phyloP scores from a whole-genome alignment of 2,113 vertebrate species.

The Indri indri region DNA sequence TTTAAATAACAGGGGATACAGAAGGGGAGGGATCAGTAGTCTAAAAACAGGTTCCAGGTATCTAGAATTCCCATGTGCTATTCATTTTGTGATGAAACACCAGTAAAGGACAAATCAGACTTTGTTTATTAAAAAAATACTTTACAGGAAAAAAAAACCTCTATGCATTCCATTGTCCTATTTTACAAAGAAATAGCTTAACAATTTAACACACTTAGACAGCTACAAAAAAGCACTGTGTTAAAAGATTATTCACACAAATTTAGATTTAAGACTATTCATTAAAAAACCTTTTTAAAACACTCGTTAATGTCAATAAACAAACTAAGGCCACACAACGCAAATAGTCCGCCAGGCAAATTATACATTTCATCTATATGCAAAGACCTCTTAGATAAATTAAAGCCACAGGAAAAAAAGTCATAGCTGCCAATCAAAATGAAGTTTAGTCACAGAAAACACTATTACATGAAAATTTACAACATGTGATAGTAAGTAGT shows the following conservation, averaged over 20 bases:
- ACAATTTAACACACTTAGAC: slow-evolving; percentile 86
- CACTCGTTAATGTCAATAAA: slow-evolving; percentile 85
- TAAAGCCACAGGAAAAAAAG: slow-evolving; percentile 84
- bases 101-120: slow-evolving; percentile 86
- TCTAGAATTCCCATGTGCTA: slow-evolving; percentile 29
- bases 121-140: slow-evolving; percentile 97
- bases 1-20: neutral
- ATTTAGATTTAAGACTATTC: slow-evolving; percentile 83
- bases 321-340: slow-evolving; percentile 86
- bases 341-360: slow-evolving; percentile 86
- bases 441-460: slow-evolving; percentile 81
- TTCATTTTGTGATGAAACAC: slow-evolving; percentile 54
- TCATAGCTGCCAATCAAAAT: slow-evolving; percentile 86
- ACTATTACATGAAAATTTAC: slow-evolving; percentile 84
- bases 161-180: slow-evolving; percentile 89
- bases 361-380: slow-evolving; percentile 84
- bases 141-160: slow-evolving; percentile 86
- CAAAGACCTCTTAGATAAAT: slow-evolving; percentile 85
- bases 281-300: slow-evolving; percentile 82
- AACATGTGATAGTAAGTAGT: slow-evolving; percentile 75
- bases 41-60: neutral
- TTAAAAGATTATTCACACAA: slow-evolving; percentile 83
- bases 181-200: slow-evolving; percentile 88
- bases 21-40: neutral
- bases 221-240: slow-evolving; percentile 85